Percentiles rank a stretch among this genome's conserved stretches.
These are phyloP conservation scores for Drosophila novamexicana DNA, from an alignment of 1,140 invertebrate genomes.

Conservation along the genomic window DNA sequence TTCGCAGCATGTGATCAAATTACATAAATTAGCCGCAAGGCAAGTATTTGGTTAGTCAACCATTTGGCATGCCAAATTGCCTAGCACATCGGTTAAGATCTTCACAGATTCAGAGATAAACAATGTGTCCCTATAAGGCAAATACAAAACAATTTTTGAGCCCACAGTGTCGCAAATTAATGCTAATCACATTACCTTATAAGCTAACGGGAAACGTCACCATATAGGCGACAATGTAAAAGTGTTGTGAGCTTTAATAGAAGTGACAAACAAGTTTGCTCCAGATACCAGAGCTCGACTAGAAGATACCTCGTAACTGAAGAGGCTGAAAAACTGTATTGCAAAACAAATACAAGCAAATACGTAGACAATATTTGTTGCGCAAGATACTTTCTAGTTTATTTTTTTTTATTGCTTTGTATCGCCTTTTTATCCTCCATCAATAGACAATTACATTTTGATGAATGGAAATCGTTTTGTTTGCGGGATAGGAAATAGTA, in stretches of 20 bases:
- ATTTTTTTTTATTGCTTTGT: too few species aligned
- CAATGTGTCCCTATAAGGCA: constrained; percentile 23
- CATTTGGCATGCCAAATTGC: constrained; percentile 28
- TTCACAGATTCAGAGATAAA: constrained; percentile 14
- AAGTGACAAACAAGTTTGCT: constrained; percentile 5
- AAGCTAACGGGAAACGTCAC: constrained; percentile 6
- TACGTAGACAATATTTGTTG: too few species aligned
- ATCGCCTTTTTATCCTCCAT: too few species aligned
- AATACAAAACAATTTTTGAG: constrained; percentile 32
- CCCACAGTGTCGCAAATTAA: constrained; percentile 42
- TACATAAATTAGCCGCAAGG: constrained; percentile 25
- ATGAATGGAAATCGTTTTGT: too few species aligned
- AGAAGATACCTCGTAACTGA: constrained; percentile 5
- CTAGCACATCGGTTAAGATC: constrained; percentile 4
- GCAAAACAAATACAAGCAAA: too few species aligned
- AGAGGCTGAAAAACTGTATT: too few species aligned
- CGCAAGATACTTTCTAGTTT: too few species aligned
- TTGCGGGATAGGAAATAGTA: too few species aligned
- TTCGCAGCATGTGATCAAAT: constrained; percentile 37
- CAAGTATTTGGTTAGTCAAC: constrained; percentile 16
- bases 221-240: constrained; percentile 17
- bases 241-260: constrained; percentile 11
- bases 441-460: too few species aligned
- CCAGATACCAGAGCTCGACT: background rate
- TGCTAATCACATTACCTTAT: constrained; percentile 46